Evolutionary conservation across 2,113 vertebrate species (phyloP), one percentile per base, ranked within the genome.

Genomic region (Thunnus thynnus): DNA sequence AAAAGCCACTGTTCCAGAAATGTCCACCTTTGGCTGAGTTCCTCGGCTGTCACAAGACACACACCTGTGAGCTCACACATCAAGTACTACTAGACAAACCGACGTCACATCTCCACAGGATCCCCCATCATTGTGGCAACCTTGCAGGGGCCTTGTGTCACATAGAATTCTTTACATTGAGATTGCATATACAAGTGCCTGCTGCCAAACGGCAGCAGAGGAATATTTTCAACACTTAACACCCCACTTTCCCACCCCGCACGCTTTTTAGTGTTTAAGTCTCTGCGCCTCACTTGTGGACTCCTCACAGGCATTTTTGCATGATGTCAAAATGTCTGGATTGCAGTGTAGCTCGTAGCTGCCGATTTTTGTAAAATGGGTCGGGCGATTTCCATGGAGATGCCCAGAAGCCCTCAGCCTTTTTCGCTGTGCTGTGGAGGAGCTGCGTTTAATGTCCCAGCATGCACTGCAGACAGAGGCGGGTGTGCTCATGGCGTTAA

Each of bases 151-250:
- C 82, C 80, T 83, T 68, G 78, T 12, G 80, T 86, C 85, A 91
- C 86, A 91, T 52, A 75, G 47, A 84, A 86, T 76, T 89, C 85
- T 89, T 89, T 87, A 92, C 90, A 90, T 76, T 88, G 87, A 93
- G 85, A 92, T 94, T 94, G 93, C 92, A 95, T 95, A 94, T 94
- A 93, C 87, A 93, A 89, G 90, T 56, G 83, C 88, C 90, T 82
- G 77, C 87, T 57, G 81, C 84, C 83, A 58, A 30, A 41, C 54
- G 9, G 51, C 20, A 78, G 79, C 86, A 85, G 72, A 88, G 82
- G 85, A 61, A 76, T 65, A 70, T 79, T 79, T 86, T 78, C 46
- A 80, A 88, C 80, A 86, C 65, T 66, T 67, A 71, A 58, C 61
- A 85, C 36, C 36, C 22, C 79, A 50, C 71, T 41, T 5, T 32